Conservation (phyloP, 1,140 invertebrate genomes). For the Tetranychus urticae region DNA sequence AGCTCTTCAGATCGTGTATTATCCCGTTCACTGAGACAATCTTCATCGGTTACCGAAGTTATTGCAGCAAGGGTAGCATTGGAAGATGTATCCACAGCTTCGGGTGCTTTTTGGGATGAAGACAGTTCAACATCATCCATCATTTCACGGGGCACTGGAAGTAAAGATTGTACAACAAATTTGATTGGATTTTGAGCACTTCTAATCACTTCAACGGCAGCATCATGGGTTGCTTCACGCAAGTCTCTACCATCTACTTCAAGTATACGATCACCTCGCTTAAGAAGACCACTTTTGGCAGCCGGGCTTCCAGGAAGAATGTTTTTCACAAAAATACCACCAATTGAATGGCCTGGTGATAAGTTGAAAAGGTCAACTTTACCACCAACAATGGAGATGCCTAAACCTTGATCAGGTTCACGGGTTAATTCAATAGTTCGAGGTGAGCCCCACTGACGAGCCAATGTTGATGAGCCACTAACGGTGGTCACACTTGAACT, state of each 20-base stretch:
- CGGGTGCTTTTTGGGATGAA: too few relatives aligned
- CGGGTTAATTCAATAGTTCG: constrained; percentile 42
- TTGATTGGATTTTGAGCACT: constrained; percentile 41
- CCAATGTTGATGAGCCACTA: neutral
- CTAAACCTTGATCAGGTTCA: constrained; percentile 46
- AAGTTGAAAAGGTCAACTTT: constrained; percentile 40
- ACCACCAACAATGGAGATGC: constrained; percentile 90
- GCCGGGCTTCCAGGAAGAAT: constrained; percentile 83
- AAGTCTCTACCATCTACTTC: constrained; percentile 74
- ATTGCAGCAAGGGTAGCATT: constrained; percentile 2
- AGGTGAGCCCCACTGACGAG: constrained; percentile 45
- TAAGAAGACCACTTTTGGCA: constrained; percentile 62
- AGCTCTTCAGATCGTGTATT: neutral
- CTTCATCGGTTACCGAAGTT: constrained; percentile 4
- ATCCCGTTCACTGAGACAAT: neutral
- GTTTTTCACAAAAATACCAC: constrained; percentile 95
- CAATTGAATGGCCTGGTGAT: constrained; percentile 28
- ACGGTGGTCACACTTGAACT: neutral
- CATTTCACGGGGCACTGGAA: constrained; percentile 25
- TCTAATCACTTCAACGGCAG: constrained; percentile 84
- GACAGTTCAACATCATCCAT: neutral
- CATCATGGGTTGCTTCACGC: constrained; percentile 73
- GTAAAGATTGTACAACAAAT: constrained; percentile 74
- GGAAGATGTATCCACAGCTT: neutral
- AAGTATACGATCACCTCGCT: constrained; percentile 72